Evolutionary conservation across 1,140 invertebrate species (phyloP).

Genomic region (Pseudomyrmex cubaensis): DNA sequence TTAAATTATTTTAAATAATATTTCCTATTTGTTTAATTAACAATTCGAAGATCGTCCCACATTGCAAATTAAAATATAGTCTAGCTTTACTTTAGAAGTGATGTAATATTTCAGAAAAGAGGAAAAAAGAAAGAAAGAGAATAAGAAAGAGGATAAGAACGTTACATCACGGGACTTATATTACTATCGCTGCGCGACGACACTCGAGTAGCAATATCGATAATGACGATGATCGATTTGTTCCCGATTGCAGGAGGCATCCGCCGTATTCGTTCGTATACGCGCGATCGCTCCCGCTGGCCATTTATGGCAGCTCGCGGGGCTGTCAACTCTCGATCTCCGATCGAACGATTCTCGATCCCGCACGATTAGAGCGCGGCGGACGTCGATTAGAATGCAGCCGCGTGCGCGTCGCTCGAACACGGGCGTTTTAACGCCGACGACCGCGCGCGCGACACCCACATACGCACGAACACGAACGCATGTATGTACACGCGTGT

Average conservation of each 20-base stretch:
- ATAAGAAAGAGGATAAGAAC: conserved; percentile 14
- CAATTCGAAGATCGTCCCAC: background rate
- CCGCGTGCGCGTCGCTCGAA: background rate
- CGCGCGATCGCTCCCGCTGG: conserved; percentile 45
- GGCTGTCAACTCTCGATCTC: conserved; percentile 44
- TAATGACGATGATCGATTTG: conserved; percentile 56
- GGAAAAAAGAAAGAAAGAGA: no score
- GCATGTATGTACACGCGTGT: conserved; percentile 43
- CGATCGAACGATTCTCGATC: conserved; percentile 44
- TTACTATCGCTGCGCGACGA: conserved; percentile 17
- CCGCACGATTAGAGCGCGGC: conserved; percentile 49
- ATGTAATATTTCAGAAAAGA: no score
- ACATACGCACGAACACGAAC: background rate
- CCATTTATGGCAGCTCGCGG: conserved; percentile 66
- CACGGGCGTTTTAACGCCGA: conserved; percentile 14
- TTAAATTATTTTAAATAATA: no score
- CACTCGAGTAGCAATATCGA: conserved; percentile 54
- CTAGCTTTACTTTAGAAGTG: no score
- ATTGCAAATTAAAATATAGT: background rate
- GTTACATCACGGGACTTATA: conserved; percentile 53
- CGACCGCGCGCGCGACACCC: conserved; percentile 47
- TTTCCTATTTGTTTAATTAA: background rate
- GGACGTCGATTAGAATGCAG: conserved; percentile 56
- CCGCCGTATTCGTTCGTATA: background rate
- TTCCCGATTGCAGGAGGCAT: conserved; percentile 57